Percentiles rank a stretch among this genome's conserved stretches.
phyloP scores from a whole-genome alignment of 2,888 invertebrate genomes.

The Scaptomyza flava region DNA sequence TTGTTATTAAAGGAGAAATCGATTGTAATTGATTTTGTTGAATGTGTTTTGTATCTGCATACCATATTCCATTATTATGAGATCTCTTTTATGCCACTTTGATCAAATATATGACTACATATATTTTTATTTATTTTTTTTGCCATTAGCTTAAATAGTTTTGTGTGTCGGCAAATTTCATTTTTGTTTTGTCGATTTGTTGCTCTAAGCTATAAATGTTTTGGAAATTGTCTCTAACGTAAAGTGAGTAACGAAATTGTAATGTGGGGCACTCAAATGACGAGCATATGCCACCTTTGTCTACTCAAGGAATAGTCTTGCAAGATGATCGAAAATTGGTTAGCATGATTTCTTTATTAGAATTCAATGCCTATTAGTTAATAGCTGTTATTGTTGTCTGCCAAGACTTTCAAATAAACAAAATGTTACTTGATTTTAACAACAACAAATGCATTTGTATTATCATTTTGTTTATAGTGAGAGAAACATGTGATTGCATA shows the following conservation, averaged over 20 bases:
- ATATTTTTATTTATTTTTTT: constrained; percentile 31
- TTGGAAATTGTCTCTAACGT: constrained; percentile 18
- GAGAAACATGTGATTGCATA: constrained; percentile 5
- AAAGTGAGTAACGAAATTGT: constrained; percentile 2
- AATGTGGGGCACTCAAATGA: background rate
- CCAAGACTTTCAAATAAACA: background rate
- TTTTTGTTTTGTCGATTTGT: constrained; percentile 50
- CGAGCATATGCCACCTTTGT: background rate
- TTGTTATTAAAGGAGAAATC: constrained; percentile 71
- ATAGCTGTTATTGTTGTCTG: background rate
- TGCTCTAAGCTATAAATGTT: constrained; percentile 38
- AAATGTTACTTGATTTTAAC: background rate
- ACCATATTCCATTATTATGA: constrained; percentile 52
- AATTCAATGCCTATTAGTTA: background rate
- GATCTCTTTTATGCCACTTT: constrained; percentile 55
- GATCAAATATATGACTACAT: constrained; percentile 23
- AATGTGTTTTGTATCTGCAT: constrained; percentile 47
- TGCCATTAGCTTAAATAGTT: constrained; percentile 53
- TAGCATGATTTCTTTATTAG: background rate
- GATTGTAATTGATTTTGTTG: constrained; percentile 72
- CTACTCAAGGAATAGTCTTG: background rate
- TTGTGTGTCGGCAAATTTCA: constrained; percentile 54
- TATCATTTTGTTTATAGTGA: background rate
- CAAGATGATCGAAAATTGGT: background rate
- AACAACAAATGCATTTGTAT: background rate